Base-by-base conservation (phyloP, 2,888 invertebrate genomes). In the Spicauda simplicius region DNA sequence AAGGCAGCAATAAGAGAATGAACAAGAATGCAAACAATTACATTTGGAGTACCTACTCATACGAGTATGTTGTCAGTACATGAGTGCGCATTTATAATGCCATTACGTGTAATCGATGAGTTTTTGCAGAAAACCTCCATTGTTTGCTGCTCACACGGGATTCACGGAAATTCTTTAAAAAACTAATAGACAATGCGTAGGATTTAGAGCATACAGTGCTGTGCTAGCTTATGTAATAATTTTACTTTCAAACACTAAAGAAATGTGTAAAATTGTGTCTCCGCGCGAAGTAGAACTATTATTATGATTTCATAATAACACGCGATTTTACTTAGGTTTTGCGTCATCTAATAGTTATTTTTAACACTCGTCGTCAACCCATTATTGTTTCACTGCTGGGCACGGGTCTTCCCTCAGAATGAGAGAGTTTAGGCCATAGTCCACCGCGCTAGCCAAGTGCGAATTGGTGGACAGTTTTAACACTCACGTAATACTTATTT, bases 161-260 rank as follows among this genome's bases (percentile, higher is more conserved):
- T 71, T 75, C 66, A 69, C 70, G 66, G 60, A 63, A 69, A 74
- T 25, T 78, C 77, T 76, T 80, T 77, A 19, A 64, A 69, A 69
- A 77, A 74, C 77, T 33, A 33, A 33, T 33, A 82, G 76, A 83
- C 80, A 80, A 79, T 76, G 70, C 57, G 69, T 65, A 48, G 33
- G 64, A 73, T 80, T 83, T 84, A 77, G 86, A 86, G 82, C 84
- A 79, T 74, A 72, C 71, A 77, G 71, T 77, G 76, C 2, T 53
- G 56, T 45, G 19, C 19, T 25, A 53, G 25, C 4, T 64, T 65
- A 59, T 18, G 65, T 33, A 65, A 65, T 30, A 50, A 30, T 33
- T 30, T 58, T n/a, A 54, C 37, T 52, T 58, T 64, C 57, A 52
- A 58, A 57, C 19, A 30, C 19, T 52, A 60, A 52, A 61, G 33